A percentile compares a stretch with the other conserved stretches of the same genome.
Evolutionary conservation across 2,113 vertebrate species (phyloP).

Genomic region (Nibea albiflora): DNA sequence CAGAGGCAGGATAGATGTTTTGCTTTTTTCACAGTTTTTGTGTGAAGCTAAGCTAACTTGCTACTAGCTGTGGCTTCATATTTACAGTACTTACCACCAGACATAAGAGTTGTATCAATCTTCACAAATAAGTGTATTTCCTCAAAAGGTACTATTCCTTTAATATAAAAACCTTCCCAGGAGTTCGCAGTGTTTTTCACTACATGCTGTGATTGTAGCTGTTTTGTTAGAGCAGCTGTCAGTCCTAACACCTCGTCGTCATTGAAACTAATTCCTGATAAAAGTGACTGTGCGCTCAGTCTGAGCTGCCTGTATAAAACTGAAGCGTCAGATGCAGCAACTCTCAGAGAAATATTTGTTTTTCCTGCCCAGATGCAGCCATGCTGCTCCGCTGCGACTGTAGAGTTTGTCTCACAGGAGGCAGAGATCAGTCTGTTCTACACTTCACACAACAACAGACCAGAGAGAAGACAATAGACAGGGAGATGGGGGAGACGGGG

Average conservation of each 20-base stretch:
- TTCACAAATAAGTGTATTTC: background rate
- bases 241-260: background rate
- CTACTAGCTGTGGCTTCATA: background rate
- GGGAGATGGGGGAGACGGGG: background rate
- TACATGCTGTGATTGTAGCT: background rate
- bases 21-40: background rate
- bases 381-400: slow-evolving; percentile 11
- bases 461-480: background rate
- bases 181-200: background rate
- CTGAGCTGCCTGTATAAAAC: background rate
- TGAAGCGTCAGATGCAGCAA: slow-evolving; percentile 12
- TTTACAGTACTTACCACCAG: background rate
- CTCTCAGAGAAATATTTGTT: slow-evolving; percentile 46
- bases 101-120: background rate
- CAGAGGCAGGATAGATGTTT: background rate
- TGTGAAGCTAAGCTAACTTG: background rate
- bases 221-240: slow-evolving; percentile 8
- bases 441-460: slow-evolving; percentile 53
- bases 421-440: slow-evolving; percentile 51
- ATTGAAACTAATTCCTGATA: slow-evolving; percentile 21
- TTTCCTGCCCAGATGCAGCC: slow-evolving; percentile 26
- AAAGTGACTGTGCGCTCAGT: slow-evolving; percentile 2
- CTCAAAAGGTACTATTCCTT: background rate
- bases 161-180: background rate
- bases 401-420: slow-evolving; percentile 51